Percentiles rank a stretch among this genome's conserved stretches.
These are phyloP conservation scores for Alectura lathami DNA, from an alignment of 2,113 vertebrate genomes.

Conservation along the genomic window DNA sequence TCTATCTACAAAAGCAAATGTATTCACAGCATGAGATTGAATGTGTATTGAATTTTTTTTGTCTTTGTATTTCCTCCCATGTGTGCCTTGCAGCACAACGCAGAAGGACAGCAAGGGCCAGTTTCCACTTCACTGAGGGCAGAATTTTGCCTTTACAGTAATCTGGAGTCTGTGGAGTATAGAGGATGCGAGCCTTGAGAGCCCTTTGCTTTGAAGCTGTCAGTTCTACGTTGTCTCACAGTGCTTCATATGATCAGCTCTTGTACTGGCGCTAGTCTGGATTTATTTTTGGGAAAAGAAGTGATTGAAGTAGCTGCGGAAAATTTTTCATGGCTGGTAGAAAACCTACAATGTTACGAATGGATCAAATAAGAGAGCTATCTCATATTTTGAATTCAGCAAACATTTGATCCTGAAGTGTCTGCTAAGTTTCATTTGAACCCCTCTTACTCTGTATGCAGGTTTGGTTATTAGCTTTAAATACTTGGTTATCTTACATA, in stretches of 20 bases:
- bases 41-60: neutral
- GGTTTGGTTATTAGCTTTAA: neutral
- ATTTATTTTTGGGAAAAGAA: neutral
- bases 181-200: neutral
- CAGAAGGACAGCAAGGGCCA: neutral
- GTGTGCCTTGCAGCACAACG: fast-evolving
- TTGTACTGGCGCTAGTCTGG: neutral
- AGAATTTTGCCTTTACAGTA: neutral
- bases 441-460: neutral
- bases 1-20: neutral
- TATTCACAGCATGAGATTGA: neutral
- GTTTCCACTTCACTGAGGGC: neutral
- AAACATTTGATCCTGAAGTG: neutral
- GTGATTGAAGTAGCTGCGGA: neutral
- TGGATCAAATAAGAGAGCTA: neutral
- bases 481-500: neutral
- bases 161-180: neutral
- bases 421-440: neutral
- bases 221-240: neutral
- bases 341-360: neutral
- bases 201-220: neutral
- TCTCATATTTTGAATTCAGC: neutral
- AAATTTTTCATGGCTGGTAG: neutral
- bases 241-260: neutral
- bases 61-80: neutral